Evolutionary conservation across 2,888 invertebrate genomes (phyloP), one percentile per base, ranked within the genome.

Genomic region (Amblyteles armatorius): DNA sequence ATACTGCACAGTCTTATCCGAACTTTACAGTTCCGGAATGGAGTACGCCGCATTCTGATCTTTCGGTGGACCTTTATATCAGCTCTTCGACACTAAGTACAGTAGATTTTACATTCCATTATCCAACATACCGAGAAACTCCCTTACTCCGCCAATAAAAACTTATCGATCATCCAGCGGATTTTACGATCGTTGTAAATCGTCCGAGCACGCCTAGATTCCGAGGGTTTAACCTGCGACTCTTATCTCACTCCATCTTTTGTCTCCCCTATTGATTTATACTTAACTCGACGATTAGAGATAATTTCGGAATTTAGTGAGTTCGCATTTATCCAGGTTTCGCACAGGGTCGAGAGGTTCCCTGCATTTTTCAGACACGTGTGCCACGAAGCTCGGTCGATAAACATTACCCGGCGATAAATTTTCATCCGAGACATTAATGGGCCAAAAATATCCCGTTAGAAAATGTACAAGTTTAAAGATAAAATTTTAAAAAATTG

Each of bases 111-210:
- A 63, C 9, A 26, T 60, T 57, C 22, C 36, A 36, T 60, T 69
- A 74, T 81, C 16, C 33, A 22, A 72, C 33, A 48, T 50, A 73
- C 50, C n/a, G 3, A 55, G 29, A 69, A 60, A 57, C 22, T 60
- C 19, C 68, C 22, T 69, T 40, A 7, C 67, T 40, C 19, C 22
- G 40, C 19, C 57, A 52, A 77, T 79, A 73, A 85, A 40, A 82
- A 79, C 72, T n/a, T 79, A 82, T 81, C 84, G 79, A 79, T 82
- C 71, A 79, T 79, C 33, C 11, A 44, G 57, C 60, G 11, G 76
- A 79, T 85, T 85, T 85, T 63, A 85, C 85, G 85, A 79, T 79
- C 76, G 82, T 50, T 73, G 79, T 85, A 85, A 85, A 85, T 85
- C 77, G 79, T 67, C 71, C 7, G 36, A 82, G 79, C 82, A 77